Evolutionary conservation across 2,888 invertebrate genomes (phyloP), one percentile per base, ranked within the genome.

Genomic region (Lepidocyrtoides sp.): DNA sequence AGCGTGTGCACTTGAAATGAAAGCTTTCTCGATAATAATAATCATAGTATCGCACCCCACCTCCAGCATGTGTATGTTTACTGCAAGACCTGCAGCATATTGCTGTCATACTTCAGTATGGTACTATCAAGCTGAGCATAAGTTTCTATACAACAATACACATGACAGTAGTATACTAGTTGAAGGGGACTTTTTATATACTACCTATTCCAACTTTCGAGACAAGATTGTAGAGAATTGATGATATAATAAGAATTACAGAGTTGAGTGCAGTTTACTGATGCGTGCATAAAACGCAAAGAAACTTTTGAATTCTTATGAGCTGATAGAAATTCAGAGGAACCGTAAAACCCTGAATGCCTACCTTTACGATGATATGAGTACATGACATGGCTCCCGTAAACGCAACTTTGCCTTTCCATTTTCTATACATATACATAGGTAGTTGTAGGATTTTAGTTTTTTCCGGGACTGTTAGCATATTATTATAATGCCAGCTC

Each of bases 221-320:
- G 17, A 48, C 51, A 32, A 63, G 20, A 54, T 51, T 26, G 48
- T 51, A 26, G 14, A 77, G 10, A 17, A 51, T 20, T 32, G 20
- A 81, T 81, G 23, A 57, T 29, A 84, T 51, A 63, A 66, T 26
- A 86, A 60, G 60, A 77, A 60, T 86, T 77, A 44, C 60, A 44
- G 36, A 77, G 23, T 86, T 60, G n/a, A 75, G 57, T 32, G 51
- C 44, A 60, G 57, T 82, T 72, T 54, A 77, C 77, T 84, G 89
- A 12, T 75, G 83, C 89, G 89, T 83, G 77, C n/a, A n/a, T 32
- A 29, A 26, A 48, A 72, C 41, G 57, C 20, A 88, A 88, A 83
- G 89, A 89, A 84, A 90, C 85, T 90, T 89, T 83, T 90, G 89
- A 83, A 89, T 85, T 90, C 81, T 85, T 90, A 85, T 85, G 57